A percentile compares a stretch with the other conserved stretches of the same genome.
Evolutionary conservation across 2,888 invertebrate genomes (phyloP).

Genomic region (Thymelicus acteon): DNA sequence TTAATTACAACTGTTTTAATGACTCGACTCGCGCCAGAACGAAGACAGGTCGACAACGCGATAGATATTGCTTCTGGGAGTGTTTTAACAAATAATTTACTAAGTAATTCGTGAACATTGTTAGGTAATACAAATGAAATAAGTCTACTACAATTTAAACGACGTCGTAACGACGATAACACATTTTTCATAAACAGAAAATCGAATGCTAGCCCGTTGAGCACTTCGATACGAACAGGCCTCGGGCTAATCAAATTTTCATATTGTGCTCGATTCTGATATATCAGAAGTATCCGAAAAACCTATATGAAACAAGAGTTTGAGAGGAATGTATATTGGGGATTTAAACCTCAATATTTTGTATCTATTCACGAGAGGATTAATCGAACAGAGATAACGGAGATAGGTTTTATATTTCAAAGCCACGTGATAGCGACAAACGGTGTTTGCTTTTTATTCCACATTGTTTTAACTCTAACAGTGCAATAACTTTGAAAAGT

Average conservation of each 20-base stretch:
- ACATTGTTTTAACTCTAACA: slow-evolving; percentile 14
- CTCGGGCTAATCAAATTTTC: slow-evolving; percentile 12
- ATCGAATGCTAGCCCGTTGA: not conserved
- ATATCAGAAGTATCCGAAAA: slow-evolving; percentile 1
- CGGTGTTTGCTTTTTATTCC: slow-evolving; percentile 7
- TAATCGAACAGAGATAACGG: slow-evolving; percentile 34
- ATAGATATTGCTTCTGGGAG: slow-evolving; percentile 44
- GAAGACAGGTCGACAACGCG: slow-evolving; percentile 53
- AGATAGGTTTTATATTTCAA: slow-evolving; percentile 32
- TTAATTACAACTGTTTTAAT: slow-evolving; percentile 73
- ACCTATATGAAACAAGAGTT: slow-evolving; percentile 1
- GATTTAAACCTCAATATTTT: slow-evolving; percentile 24
- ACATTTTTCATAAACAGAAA: not conserved
- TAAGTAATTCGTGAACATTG: not conserved
- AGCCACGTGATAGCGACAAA: slow-evolving; percentile 21
- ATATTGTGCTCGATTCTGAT: not conserved
- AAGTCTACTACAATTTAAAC: not conserved
- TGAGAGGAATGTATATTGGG: slow-evolving; percentile 16
- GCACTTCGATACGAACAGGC: not conserved
- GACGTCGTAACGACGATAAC: not conserved
- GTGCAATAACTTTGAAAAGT: slow-evolving; percentile 23
- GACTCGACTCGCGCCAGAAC: slow-evolving; percentile 52
- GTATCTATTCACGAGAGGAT: slow-evolving; percentile 28
- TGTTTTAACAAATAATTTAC: slow-evolving; percentile 2
- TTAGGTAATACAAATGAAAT: not conserved